Percentiles rank a stretch among this genome's conserved stretches.
Evolutionary conservation across 2,113 vertebrate species (phyloP).

Genomic region (Gobio gobio): DNA sequence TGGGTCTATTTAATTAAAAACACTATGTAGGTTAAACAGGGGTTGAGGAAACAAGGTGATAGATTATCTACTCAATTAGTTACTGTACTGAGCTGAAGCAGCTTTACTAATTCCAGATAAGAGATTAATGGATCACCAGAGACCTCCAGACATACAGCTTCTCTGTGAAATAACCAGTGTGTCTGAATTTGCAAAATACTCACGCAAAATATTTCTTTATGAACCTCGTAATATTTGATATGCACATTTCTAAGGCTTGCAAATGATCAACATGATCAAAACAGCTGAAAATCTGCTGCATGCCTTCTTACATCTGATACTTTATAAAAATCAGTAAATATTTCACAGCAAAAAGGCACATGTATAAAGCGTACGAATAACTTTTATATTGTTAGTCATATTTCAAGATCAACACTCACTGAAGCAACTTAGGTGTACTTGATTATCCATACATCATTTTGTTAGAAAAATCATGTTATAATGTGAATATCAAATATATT

Average conservation of each 20-base stretch:
- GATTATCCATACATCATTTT: neutral
- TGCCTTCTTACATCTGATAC: no score
- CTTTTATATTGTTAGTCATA: neutral
- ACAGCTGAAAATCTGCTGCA: no score
- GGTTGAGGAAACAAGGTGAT: neutral
- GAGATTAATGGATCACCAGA: conserved; percentile 3
- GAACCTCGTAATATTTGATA: neutral
- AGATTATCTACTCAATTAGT: conserved; percentile 4
- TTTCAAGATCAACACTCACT: neutral
- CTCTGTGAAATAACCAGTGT: neutral
- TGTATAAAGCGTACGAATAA: neutral
- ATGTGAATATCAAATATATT: no score
- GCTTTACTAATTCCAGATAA: conserved; percentile 14
- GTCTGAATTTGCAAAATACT: neutral
- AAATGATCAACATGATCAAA: neutral
- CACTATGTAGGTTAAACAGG: neutral
- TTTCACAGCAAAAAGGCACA: no score
- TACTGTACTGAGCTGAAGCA: conserved; percentile 1
- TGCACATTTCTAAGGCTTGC: neutral
- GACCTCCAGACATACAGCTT: neutral
- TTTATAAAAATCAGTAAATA: no score
- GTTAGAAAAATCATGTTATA: no score
- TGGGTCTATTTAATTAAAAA: neutral
- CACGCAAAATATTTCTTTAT: neutral
- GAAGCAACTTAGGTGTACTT: neutral